Evolutionary conservation across 92 coral and sea anemone species (phyloP), one percentile per base, ranked within the genome.

Genomic region (Epizoanthus rinbou): DNA sequence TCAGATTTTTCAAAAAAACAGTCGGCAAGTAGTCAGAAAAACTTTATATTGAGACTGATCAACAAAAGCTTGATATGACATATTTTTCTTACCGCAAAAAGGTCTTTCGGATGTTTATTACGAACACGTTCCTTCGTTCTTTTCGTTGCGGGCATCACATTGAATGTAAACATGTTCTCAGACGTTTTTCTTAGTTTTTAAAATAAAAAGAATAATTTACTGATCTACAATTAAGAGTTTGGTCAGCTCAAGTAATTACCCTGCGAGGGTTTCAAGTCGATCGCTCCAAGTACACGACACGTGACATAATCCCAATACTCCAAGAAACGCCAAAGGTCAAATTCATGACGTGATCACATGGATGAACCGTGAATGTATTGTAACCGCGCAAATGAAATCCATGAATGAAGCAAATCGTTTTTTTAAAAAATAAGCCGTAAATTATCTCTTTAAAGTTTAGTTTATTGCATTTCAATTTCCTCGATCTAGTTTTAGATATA

Each of bases 111-210:
- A 69, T 69, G 74, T 69, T 69, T 69, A 69, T n/a, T n/a, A 69
- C 74, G 74, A 69, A 69, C 74, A 69, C 54, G 18, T 69, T 23
- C n/a, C n/a, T n/a, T n/a, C n/a, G 74, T 35, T 15, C 74, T 69
- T 69, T 69, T 54, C 21, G 74, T 54, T 69, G 74, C 74, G 74
- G 18, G n/a, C n/a, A n/a, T 69, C 74, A 69, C 74, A 69, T 69
- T 69, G 74, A 69, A 69, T 69, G 74, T 50, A 28, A 67, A 67
- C 73, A 67, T 67, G 73, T 67, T 67, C 14, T 67, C 73, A 67
- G 33, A 3, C 74, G 37, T 69, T 69, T 69, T 69, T 69, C 37
- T 69, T 69, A 69, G 74, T 69, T 69, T 69, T 69, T 69, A 69
- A 69, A 69, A 69, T 69, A 69, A 35, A 69, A 33, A 69, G 57